Base-by-base conservation (phyloP, 2,888 invertebrate genomes). In the Diaphora mendica region DNA sequence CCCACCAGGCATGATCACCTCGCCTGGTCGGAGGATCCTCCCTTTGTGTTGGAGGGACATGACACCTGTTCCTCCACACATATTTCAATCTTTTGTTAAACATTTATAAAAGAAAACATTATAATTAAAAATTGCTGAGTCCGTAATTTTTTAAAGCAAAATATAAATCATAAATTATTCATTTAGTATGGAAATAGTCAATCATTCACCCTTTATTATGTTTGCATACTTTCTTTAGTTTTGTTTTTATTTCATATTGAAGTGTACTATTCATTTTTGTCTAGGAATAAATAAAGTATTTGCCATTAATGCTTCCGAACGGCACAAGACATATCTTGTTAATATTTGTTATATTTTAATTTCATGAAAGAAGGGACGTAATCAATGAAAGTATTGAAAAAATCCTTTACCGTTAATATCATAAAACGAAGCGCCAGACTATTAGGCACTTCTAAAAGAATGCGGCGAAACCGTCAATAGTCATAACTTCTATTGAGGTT, bases 401-500 rank as follows among this genome's bases (percentile, higher is more conserved):
- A 72, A 62, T 33, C 2, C 8, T 66, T 71, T 51, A 51, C 26
- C 11, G 39, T 35, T 30, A 26, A 11, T 4, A 11, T 30, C 44
- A 5, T 66, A 71, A 66, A 72, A 17, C 26, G 23, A 7, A 64
- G 72, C 68, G 68, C 62, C 68, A 71, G 48, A 65, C 33, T 17
- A 65, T 64, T 65, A 33, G 33, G 48, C 15, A 51, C 44, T 69
- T 69, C 59, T 44, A 65, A 51, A 64, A 71, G 64, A 35, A 48
- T 8, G 33, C 9, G 15, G 9, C 44, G 13, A 30, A 62, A 64
- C 30, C 42, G 30, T 30, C 26, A 30, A 15, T 39, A 30, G 17
- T 20, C n/a, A 64, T 64, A 64, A 70, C 62, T 35, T 64, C 67
- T 69, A 17, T 44, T 74, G 66, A 76, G 66, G 75, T 79, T 72